phyloP scores from a whole-genome alignment of 2,797 vertebrate genomes.

The Lithobates pipiens region DNA sequence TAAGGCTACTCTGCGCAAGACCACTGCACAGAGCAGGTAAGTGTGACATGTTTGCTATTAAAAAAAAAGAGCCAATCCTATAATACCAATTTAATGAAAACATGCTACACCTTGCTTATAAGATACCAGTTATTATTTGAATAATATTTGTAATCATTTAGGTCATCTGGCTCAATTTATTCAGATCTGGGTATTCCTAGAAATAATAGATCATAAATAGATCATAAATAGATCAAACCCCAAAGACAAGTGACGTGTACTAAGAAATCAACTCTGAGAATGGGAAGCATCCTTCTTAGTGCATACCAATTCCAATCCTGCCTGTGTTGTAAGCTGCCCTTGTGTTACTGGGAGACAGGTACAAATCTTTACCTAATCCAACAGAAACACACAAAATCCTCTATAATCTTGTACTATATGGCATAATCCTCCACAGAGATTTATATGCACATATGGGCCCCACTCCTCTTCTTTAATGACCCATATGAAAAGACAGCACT shows the following conservation, averaged over 20 bases:
- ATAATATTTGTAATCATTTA: too few species aligned
- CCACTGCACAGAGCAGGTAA: too few species aligned
- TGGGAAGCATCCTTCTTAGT: slow-evolving; percentile 17
- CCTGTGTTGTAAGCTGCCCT: slow-evolving; percentile 14
- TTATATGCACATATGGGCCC: slow-evolving; percentile 24
- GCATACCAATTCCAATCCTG: slow-evolving; percentile 6
- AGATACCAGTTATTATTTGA: too few species aligned
- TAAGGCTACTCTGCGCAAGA: too few species aligned
- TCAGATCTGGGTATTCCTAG: neutral
- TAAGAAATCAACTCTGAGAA: neutral
- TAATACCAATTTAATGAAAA: too few species aligned
- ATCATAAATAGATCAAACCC: neutral
- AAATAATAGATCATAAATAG: neutral
- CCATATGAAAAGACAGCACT: slow-evolving; percentile 6
- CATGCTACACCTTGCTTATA: too few species aligned
- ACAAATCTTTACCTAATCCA: slow-evolving; percentile 55
- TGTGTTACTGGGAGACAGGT: slow-evolving; percentile 54
- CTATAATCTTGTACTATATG: slow-evolving; percentile 53
- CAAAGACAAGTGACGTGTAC: neutral
- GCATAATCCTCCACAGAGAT: slow-evolving; percentile 41
- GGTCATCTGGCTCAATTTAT: too few species aligned
- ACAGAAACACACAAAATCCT: slow-evolving; percentile 49
- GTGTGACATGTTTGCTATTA: too few species aligned
- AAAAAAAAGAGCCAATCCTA: too few species aligned
- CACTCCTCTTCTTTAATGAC: neutral